Percentiles rank a stretch among this genome's conserved stretches.
Evolutionary conservation across 1,140 invertebrate species (phyloP).

Genomic region (Brachionus sp.): DNA sequence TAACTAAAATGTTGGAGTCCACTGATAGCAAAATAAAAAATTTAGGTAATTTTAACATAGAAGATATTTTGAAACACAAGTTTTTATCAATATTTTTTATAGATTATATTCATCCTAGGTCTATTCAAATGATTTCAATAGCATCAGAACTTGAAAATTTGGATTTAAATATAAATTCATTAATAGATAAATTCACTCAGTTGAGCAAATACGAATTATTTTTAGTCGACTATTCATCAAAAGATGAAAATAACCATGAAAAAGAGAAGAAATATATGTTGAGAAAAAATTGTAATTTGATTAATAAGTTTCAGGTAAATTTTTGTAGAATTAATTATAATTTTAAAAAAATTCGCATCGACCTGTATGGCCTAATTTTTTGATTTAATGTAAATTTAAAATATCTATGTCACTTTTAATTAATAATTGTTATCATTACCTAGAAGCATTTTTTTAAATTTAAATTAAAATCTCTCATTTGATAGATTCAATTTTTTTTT

Average conservation of each 20-base stretch:
- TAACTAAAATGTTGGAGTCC: neutral
- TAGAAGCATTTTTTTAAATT: neutral
- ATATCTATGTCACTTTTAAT: constrained; percentile 10
- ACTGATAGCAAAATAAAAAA: constrained; percentile 8
- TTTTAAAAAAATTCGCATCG: neutral
- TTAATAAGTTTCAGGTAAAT: constrained; percentile 18
- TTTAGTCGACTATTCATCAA: neutral
- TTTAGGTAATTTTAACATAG: neutral
- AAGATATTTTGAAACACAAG: neutral
- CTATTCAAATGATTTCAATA: neutral
- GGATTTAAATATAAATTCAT: neutral
- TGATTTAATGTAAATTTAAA: neutral
- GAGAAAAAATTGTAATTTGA: neutral
- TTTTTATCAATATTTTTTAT: neutral
- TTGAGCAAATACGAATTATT: constrained; percentile 8
- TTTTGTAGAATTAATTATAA: neutral
- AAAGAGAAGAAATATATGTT: neutral
- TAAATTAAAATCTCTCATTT: neutral
- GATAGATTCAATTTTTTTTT: neutral
- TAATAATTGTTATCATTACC: constrained; percentile 3
- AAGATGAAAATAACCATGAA: neutral
- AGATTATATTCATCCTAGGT: neutral
- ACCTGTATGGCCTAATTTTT: constrained; percentile 23
- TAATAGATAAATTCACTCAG: neutral
- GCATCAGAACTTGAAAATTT: neutral